phyloP scores from a whole-genome alignment of 2,888 invertebrate genomes.

The Stenotaenia linearis region DNA sequence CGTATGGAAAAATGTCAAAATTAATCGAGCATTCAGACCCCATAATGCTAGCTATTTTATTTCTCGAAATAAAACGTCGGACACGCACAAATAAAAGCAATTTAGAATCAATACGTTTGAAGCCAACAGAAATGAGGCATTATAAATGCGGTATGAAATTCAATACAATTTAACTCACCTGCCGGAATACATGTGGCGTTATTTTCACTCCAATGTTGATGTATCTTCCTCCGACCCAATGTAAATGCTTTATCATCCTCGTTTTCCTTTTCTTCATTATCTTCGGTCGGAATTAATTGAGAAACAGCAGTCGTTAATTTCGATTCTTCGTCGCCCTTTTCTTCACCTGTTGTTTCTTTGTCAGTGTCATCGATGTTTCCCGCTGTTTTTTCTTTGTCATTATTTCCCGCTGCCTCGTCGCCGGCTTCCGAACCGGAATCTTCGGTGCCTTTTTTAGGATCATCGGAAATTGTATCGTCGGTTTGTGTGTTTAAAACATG shows the following conservation, averaged over 20 bases:
- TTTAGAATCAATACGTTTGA: background rate
- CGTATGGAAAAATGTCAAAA: background rate
- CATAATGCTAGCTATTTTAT: background rate
- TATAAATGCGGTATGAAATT: background rate
- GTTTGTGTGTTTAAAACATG: background rate
- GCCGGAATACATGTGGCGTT: background rate
- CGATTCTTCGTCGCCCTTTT: too few species aligned
- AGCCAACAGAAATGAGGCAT: background rate
- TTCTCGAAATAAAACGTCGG: background rate
- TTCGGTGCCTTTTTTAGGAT: too few species aligned
- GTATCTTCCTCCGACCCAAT: background rate
- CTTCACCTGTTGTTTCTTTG: background rate
- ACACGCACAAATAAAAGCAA: background rate
- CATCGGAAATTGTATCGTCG: background rate
- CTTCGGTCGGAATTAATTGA: too few species aligned
- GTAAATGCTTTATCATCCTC: background rate
- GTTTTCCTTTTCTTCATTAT: background rate
- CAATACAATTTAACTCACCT: background rate
- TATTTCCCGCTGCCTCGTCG: background rate
- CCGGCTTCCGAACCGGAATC: too few species aligned
- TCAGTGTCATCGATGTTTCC: too few species aligned
- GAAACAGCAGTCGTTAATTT: too few species aligned
- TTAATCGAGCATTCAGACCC: background rate
- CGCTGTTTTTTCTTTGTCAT: background rate
- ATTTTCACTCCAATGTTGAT: slow-evolving; percentile 4